Evolutionary conservation across 2,113 vertebrate species (phyloP).

Genomic region (Nyctibius bracteatus): DNA sequence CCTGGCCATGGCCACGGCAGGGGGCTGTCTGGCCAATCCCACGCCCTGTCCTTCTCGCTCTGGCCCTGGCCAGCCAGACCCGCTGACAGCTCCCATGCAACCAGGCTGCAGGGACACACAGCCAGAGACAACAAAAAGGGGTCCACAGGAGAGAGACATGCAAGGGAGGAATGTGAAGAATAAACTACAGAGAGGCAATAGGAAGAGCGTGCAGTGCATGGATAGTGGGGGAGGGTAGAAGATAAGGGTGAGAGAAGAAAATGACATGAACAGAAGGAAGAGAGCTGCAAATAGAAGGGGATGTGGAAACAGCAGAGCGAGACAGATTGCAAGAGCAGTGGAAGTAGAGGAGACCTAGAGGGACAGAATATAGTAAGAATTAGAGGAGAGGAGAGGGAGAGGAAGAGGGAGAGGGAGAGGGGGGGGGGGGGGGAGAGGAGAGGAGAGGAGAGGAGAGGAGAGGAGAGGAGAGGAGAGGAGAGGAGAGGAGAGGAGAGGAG

Average conservation of each 20-base stretch:
- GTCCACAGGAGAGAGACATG: background rate
- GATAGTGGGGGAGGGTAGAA: constrained; percentile 51
- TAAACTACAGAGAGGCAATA: constrained; percentile 20
- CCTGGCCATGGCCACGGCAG: accelerated
- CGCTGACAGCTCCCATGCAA: accelerated
- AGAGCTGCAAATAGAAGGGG: constrained; percentile 59
- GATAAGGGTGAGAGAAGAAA: constrained; percentile 63
- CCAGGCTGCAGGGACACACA: background rate
- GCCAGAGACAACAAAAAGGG: background rate
- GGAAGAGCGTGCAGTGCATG: background rate
- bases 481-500: background rate
- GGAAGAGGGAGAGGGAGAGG: too few species aligned
- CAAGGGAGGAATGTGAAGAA: background rate
- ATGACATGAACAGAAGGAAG: constrained; percentile 66
- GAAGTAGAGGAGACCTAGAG: constrained; percentile 54
- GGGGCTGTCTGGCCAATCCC: background rate
- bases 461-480: background rate
- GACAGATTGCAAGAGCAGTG: constrained; percentile 41
- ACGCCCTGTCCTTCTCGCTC: background rate
- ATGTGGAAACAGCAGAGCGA: constrained; percentile 61
- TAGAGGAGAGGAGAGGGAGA: background rate
- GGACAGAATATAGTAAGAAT: constrained; percentile 50
- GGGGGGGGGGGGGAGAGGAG: background rate
- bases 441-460: background rate
- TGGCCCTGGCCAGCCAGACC: background rate